Base-by-base conservation (phyloP, 2,797 vertebrate genomes). In the Harpagifer antarcticus region DNA sequence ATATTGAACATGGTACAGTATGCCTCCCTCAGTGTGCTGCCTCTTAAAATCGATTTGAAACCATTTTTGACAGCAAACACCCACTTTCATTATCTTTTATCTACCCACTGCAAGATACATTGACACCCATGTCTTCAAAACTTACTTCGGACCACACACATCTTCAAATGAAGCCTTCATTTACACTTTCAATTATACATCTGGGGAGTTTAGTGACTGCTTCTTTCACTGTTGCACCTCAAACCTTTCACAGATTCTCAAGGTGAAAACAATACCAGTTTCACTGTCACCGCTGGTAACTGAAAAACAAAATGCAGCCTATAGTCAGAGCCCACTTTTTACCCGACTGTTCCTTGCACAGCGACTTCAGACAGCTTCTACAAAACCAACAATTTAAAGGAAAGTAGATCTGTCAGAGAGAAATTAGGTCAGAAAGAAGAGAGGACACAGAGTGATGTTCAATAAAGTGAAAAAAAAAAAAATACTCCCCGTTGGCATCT, bases 381-480 rank as follows among this genome's bases (percentile, higher is more conserved):
- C 52, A 72, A 74, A 82, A 48, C 63, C 67, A 45, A 42, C 40
- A 40, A 78, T 33, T 60, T 9, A 53, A 62, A 47, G 47, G 10
- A 44, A 55, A 57, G 16, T 4, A 49, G 74, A 57, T 76, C 45
- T 58, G 69, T 70, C 37, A 23, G 27, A 19, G 47, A 57, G 43
- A 71, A 87, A 85, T 80, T 78, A 68, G 80, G 80, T 81, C 82
- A 81, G 52, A 57, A 68, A 15, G 68, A 61, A 63, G 19, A 55
- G 65, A 42, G 64, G 61, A 47, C 9, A 57, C 59, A 57, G 60
- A 11, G 0, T 20, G 64, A 62, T 53, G 59, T 47, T 63, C 44
- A 59, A 60, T 60, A 19, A 64, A 80, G 45, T 12, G 45, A 60
- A 42, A 59, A 54, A 42, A 76, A 48, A 74, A 70, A 49, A 70